Evolutionary conservation across 2,113 vertebrate genomes (phyloP).

Genomic region (Micronycteris hirsuta): DNA sequence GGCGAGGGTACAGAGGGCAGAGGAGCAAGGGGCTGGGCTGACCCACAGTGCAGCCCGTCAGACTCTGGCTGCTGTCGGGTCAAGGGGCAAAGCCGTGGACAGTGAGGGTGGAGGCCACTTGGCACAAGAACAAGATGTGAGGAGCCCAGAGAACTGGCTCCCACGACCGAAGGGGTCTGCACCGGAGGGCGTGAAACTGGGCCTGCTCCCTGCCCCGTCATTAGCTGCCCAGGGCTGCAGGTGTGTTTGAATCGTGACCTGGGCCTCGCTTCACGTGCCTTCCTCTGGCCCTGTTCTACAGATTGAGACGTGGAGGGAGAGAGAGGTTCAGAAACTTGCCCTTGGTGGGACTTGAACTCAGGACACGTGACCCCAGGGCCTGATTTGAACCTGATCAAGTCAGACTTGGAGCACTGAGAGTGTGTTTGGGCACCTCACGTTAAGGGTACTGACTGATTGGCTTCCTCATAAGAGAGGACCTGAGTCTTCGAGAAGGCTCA

Average conservation of each 20-base stretch:
- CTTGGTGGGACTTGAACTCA: background rate
- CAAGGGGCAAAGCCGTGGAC: background rate
- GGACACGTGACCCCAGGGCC: background rate
- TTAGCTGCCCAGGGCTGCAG: background rate
- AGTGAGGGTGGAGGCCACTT: background rate
- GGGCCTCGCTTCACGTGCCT: accelerated
- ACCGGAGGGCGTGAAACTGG: background rate
- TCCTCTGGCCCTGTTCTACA: background rate
- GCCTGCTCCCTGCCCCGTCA: background rate
- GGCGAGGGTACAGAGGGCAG: background rate
- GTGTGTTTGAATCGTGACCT: background rate
- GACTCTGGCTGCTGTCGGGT: background rate
- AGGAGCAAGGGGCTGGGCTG: background rate
- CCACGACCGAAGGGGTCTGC: background rate
- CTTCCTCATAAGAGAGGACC: background rate
- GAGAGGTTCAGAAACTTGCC: background rate
- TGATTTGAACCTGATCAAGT: background rate
- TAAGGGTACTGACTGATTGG: background rate
- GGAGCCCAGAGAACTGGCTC: background rate
- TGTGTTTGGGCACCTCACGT: background rate
- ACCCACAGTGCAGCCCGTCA: background rate
- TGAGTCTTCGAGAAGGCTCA: background rate
- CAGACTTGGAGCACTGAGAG: background rate
- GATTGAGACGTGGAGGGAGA: background rate
- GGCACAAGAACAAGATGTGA: background rate